Conservation (phyloP, 2,888 invertebrate genomes). For the Thysanoteuthis rhombus region DNA sequence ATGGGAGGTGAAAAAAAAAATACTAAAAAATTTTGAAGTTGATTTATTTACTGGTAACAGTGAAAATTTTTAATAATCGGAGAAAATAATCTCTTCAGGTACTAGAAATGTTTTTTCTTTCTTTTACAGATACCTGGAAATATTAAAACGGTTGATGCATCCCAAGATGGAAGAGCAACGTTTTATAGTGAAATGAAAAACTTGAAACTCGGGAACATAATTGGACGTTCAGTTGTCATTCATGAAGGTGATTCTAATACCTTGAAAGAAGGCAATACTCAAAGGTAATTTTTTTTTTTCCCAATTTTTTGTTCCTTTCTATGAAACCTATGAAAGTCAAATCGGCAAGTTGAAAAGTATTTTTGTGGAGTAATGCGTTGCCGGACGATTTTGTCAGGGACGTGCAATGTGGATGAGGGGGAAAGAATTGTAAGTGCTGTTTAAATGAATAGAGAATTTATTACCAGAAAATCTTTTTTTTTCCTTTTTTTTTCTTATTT, state of each 20-base stretch:
- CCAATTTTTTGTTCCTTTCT: neutral
- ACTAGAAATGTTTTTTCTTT: neutral
- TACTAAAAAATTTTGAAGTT: no score
- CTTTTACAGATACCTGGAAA: conserved; percentile 70
- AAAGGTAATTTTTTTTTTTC: neutral
- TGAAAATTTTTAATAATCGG: no score
- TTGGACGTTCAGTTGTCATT: conserved; percentile 79
- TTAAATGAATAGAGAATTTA: no score
- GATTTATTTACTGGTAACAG: no score
- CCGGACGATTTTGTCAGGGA: no score
- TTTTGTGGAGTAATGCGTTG: neutral
- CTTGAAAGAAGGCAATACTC: neutral
- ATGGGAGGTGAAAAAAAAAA: no score
- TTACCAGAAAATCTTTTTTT: no score
- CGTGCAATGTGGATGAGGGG: no score
- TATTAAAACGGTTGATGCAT: conserved; percentile 75
- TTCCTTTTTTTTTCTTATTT: no score
- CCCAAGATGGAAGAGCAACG: conserved; percentile 74
- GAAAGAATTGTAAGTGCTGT: neutral
- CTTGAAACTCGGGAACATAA: conserved; percentile 74
- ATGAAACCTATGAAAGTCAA: neutral
- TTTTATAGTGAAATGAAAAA: conserved; percentile 75
- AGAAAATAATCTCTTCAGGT: no score
- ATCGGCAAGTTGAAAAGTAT: no score
- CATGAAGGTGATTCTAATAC: conserved; percentile 54